A percentile compares a stretch with the other conserved stretches of the same genome.
Conservation (phyloP, 2,113 vertebrate species). For the Neomonachus schauinslandi region DNA sequence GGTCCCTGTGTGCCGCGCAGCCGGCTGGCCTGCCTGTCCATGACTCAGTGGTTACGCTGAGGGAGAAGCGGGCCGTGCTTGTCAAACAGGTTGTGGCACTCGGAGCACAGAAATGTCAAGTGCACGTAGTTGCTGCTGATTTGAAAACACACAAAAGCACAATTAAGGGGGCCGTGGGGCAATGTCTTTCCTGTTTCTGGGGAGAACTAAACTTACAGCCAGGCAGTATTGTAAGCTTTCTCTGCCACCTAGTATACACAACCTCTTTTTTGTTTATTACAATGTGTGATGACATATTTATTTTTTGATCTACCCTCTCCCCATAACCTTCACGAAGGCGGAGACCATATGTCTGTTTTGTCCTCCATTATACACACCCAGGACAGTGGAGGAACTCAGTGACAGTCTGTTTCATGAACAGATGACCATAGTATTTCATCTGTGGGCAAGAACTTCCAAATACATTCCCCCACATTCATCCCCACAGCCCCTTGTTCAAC, state of each 20-base stretch:
- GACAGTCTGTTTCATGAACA: background rate
- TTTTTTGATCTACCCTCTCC: background rate
- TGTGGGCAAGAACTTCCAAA: background rate
- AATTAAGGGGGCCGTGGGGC: background rate
- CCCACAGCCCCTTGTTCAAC: background rate
- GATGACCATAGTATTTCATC: background rate
- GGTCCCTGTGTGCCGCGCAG: background rate
- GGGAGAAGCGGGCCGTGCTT: background rate
- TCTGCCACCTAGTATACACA: background rate
- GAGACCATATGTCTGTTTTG: background rate
- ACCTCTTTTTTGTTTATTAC: background rate
- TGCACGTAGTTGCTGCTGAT: background rate
- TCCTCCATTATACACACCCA: background rate
- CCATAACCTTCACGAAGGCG: background rate
- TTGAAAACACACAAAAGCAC: background rate
- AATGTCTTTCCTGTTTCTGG: background rate
- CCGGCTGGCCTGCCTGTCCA: background rate
- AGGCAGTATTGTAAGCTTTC: background rate
- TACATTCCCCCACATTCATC: background rate
- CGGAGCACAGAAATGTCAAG: conserved; percentile 7
- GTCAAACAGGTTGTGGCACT: conserved; percentile 3
- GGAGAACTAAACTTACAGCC: background rate
- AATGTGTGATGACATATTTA: background rate
- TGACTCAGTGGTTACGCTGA: background rate
- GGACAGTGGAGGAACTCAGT: background rate